Percentiles rank a stretch among this genome's conserved stretches.
Conservation (phyloP, 23 tunicate genomes). For the Trididemnum clinides region DNA sequence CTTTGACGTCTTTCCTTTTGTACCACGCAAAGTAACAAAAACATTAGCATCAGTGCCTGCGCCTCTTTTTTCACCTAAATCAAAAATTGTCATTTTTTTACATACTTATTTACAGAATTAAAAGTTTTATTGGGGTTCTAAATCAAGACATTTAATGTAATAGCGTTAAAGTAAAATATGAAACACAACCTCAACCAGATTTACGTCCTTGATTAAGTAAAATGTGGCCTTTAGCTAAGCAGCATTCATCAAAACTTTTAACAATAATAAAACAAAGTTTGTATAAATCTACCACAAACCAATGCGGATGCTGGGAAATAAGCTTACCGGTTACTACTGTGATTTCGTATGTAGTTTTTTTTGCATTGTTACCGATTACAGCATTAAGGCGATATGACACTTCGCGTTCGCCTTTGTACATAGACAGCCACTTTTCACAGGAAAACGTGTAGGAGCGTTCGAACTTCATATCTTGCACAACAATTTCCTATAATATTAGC, state of each 20-base stretch:
- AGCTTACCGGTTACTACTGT: conserved; percentile 91
- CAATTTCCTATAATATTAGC: conserved; percentile 53
- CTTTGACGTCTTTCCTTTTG: conserved; percentile 85
- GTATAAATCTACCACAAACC: no score
- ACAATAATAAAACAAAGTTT: no score
- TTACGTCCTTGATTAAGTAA: no score
- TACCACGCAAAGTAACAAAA: conserved; percentile 85
- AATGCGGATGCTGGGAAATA: no score
- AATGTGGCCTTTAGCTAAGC: no score
- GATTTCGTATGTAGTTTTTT: conserved; percentile 78
- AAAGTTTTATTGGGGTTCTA: no score
- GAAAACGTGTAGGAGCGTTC: conserved; percentile 86
- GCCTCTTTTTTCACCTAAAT: conserved; percentile 86
- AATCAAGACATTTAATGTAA: no score
- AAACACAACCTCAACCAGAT: no score
- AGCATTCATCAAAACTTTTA: no score
- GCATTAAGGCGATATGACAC: conserved; percentile 73
- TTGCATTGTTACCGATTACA: conserved; percentile 63
- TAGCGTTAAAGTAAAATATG: no score
- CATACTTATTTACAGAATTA: no score
- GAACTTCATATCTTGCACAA: conserved; percentile 60
- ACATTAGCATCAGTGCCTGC: conserved; percentile 98
- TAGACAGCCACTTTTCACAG: conserved; percentile 91
- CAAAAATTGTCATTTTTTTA: no score
- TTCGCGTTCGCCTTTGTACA: conserved; percentile 96